A percentile compares a stretch with the other conserved stretches of the same genome.
Conservation (phyloP, 64 coral and sea anemone species). For the Hydrozoanthus tunicans region DNA sequence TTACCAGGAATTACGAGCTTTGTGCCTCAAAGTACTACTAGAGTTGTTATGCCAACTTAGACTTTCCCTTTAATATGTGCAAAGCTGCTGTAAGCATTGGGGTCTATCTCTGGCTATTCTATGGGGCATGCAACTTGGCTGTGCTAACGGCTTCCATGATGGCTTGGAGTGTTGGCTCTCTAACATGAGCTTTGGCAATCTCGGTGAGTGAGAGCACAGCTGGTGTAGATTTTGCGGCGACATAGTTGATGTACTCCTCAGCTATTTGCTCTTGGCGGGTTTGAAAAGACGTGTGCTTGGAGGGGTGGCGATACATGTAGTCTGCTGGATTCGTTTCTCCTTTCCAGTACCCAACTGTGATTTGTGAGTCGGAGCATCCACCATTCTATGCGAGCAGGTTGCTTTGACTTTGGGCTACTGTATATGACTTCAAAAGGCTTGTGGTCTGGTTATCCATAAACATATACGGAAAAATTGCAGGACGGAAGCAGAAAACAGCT, state of each 20-base stretch:
- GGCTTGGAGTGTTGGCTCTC: background rate
- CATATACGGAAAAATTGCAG: no score
- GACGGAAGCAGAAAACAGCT: no score
- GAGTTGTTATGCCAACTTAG: slow-evolving; percentile 2
- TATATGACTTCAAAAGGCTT: no score
- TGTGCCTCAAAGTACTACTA: background rate
- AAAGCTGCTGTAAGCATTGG: slow-evolving; percentile 1
- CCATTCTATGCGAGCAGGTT: no score
- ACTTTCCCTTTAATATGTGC: slow-evolving; percentile 1
- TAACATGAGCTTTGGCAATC: background rate
- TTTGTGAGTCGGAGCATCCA: background rate
- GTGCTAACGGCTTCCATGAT: slow-evolving; percentile 10
- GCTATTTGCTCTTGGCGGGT: background rate
- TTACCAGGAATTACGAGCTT: slow-evolving; percentile 1
- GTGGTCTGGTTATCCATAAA: no score
- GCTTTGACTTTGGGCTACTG: no score
- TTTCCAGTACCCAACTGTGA: slow-evolving; percentile 11
- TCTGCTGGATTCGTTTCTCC: slow-evolving; percentile 29
- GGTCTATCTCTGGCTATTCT: background rate
- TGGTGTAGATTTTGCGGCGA: background rate
- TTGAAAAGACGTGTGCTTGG: background rate
- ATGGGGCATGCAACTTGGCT: background rate
- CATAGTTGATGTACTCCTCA: slow-evolving; percentile 44
- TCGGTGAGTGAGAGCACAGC: background rate
- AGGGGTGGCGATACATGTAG: slow-evolving; percentile 23